Base-by-base conservation (phyloP, 2,113 vertebrate species). In the Stictonetta naevosa region DNA sequence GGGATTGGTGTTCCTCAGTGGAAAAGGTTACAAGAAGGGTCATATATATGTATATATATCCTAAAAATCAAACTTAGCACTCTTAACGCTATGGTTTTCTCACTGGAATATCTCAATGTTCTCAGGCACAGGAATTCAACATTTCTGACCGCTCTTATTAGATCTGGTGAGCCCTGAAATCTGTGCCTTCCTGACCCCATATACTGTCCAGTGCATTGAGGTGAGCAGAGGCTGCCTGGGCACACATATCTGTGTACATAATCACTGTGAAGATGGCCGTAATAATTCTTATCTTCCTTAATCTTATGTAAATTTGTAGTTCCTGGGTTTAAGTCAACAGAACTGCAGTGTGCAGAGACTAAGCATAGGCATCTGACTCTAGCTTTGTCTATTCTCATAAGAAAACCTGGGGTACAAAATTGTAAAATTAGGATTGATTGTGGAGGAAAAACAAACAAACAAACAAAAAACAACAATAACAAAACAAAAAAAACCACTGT, bases 131-230 rank as follows among this genome's bases (percentile, higher is more conserved):
- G 2, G 8, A 48, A 60, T 71, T 82, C 26, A 68, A 14, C 11
- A 19, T 33, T 91, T 74, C 50, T 74, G 46, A 15, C 28, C 42
- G 42, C 8, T 36, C 28, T 34, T 29, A 19, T 48, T 2, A 44
- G 14, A 34, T 52, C 12, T 4, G 6, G 19, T 34, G 67, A 56
- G 12, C n/a, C 46, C 28, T 3, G 0, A 62, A 88, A 36, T 4
- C 29, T 3, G 8, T 3, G 34, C 4, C 11, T 5, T 5, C 31
- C 29, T 64, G 36, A 31, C 25, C 53, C 17, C 13, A 7, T 3
- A 2, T 3, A 10, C 4, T 18, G n/a, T 18, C 12, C n/a, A 46
- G 44, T 1, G 11, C 1, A 8, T 0, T 11, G 63, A 60, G 38
- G 44, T 28, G 76, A 72, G 4, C 17, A 64, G 46, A 29, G 19